These are phyloP conservation scores for Orcinus orca DNA, from an alignment of 2,113 vertebrate genomes.

Conservation along the genomic window DNA sequence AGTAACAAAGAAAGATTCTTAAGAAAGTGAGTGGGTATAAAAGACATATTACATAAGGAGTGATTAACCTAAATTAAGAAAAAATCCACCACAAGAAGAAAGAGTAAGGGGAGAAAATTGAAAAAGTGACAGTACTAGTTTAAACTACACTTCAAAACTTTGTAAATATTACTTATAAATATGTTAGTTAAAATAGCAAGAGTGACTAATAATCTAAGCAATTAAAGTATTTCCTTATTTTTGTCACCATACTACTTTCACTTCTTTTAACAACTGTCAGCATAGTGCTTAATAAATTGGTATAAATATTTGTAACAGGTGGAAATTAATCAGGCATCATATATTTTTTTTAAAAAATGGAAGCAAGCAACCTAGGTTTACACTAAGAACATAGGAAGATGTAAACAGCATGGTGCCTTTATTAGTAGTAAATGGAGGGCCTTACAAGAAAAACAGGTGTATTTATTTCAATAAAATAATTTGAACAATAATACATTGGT, in stretches of 20 bases:
- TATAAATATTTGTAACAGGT: not conserved
- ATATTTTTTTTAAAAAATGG: not conserved
- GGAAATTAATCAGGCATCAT: not conserved
- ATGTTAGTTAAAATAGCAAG: not conserved
- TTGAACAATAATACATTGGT: not conserved
- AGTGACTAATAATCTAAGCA: not conserved
- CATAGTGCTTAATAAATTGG: not conserved
- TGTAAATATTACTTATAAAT: not conserved
- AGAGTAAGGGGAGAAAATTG: not conserved
- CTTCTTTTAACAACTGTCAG: not conserved
- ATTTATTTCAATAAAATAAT: not conserved
- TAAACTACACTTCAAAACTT: not conserved
- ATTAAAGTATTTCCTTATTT: not conserved
- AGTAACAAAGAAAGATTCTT: not conserved
- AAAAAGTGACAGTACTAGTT: not conserved
- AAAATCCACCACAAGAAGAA: not conserved
- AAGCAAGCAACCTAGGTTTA: not conserved
- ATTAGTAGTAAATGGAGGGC: not conserved
- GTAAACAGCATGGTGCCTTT: not conserved
- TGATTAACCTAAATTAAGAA: not conserved
- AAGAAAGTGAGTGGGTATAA: not conserved
- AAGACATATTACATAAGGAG: not conserved
- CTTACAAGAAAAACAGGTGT: not conserved
- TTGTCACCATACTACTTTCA: not conserved
- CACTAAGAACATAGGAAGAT: not conserved